Percentiles rank a stretch among this genome's conserved stretches.
Conservation (phyloP, 2,113 vertebrate species). For the Numida meleagris region DNA sequence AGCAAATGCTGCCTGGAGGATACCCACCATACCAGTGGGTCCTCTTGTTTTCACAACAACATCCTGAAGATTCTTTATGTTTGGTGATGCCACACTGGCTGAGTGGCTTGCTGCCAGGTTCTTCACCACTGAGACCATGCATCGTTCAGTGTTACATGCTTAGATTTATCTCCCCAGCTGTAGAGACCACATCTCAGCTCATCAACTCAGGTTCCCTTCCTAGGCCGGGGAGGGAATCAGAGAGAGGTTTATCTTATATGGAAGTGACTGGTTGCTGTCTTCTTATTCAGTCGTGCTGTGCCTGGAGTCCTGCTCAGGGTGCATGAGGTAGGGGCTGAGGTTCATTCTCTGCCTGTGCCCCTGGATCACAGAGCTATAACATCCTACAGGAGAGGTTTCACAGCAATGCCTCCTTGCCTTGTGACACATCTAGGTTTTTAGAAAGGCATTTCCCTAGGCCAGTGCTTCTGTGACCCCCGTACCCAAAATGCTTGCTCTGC, state of each 20-base stretch:
- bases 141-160: not conserved
- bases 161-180: not conserved
- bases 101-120: not conserved
- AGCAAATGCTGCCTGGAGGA: not conserved
- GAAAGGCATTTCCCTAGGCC: not conserved
- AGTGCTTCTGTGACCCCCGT: not conserved
- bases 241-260: not conserved
- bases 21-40: not conserved
- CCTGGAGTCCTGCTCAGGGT: not conserved
- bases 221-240: not conserved
- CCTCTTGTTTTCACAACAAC: not conserved
- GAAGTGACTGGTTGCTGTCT: not conserved
- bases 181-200: not conserved
- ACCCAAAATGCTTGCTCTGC: fast-evolving
- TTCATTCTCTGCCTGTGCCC: not conserved
- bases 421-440: not conserved
- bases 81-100: not conserved
- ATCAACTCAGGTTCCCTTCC: not conserved
- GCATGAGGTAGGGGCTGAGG: not conserved
- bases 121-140: not conserved
- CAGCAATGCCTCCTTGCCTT: not conserved
- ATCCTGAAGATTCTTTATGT: not conserved
- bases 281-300: not conserved
- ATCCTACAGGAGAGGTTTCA: not conserved
- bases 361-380: not conserved